Conservation (phyloP, 2,888 invertebrate genomes). For the Leptopterna dolabrata region DNA sequence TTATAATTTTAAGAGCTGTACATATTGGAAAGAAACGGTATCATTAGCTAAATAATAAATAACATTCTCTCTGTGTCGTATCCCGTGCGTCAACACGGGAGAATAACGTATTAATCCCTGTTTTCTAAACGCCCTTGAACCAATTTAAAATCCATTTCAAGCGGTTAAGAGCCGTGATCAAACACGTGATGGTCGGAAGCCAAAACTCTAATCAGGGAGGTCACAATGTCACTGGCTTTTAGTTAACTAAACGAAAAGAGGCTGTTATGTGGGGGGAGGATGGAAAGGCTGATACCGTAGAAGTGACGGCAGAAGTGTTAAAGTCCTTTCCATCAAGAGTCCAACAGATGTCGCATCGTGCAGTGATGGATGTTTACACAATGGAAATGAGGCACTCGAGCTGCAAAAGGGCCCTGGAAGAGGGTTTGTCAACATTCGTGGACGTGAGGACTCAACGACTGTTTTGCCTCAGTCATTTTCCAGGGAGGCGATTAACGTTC, state of each 20-base stretch:
- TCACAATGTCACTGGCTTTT: conserved; percentile 25
- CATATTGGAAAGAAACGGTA: neutral
- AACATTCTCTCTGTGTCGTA: neutral
- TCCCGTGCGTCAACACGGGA: neutral
- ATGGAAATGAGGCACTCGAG: conserved; percentile 43
- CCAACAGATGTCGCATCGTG: conserved; percentile 23
- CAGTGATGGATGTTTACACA: conserved; percentile 44
- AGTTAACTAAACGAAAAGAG: conserved; percentile 39
- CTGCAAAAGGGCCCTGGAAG: neutral
- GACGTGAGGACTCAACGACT: conserved; percentile 7
- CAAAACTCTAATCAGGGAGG: neutral
- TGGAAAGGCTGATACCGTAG: neutral
- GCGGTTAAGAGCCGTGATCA: neutral
- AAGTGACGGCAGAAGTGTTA: neutral
- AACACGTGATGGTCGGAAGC: neutral
- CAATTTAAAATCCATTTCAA: conserved; percentile 19
- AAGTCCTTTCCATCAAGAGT: conserved; percentile 38
- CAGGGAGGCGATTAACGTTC: neutral
- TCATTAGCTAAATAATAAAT: too few relatives aligned
- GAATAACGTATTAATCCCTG: neutral
- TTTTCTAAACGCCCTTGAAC: neutral
- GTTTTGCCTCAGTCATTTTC: neutral
- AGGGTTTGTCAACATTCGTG: conserved; percentile 3
- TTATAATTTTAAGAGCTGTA: neutral
- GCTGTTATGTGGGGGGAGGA: neutral